Base-by-base conservation (phyloP, 1,140 invertebrate genomes). In the Meloidogyne chitwoodi region DNA sequence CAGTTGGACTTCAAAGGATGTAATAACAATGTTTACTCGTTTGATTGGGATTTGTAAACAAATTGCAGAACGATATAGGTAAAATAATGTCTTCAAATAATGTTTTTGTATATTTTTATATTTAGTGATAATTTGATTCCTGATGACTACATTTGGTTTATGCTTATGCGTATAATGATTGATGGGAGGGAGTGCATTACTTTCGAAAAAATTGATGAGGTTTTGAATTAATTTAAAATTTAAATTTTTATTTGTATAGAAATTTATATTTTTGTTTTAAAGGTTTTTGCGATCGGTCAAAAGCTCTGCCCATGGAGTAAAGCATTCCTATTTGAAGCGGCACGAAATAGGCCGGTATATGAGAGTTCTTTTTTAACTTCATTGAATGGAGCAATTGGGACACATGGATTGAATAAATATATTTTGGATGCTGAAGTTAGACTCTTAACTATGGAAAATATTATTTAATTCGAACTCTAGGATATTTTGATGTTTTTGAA, bases 241-340 rank as follows among this genome's bases (percentile, higher is more conserved):
- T 31, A n/a, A n/a, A n/a, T n/a, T n/a, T n/a, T n/a, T n/a, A n/a
- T 26, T 4, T 16, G 22, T 29, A n/a, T 24, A 31, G 24, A 31
- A 41, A 0, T 24, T 62, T 31, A 62, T 48, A 24, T 19, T 72
- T 27, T 10, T 22, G 10, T 27, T 73, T 74, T 65, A 16, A 24
- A 76, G 75, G 68, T 70, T 11, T 76, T 76, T 27, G 29, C 48
- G 3, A 5, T 76, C 26, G 75, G 67, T 29, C 75, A 76, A 38
- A 64, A 69, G n/a, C 75, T 41, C 11, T 76, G 75, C 29, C 75
- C 75, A 8, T 76, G 75, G 75, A 72, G 67, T 41, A 76, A 76
- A 29, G 27, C 56, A 16, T 76, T 76, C 16, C 44, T 76, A 8
- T 56, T 76, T 8, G 75, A 76, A 41, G 44, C 65, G 10, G n/a